Percentiles rank a stretch among this genome's conserved stretches.
Conservation (phyloP, 2,113 vertebrate genomes). For the Meleagris gallopavo region DNA sequence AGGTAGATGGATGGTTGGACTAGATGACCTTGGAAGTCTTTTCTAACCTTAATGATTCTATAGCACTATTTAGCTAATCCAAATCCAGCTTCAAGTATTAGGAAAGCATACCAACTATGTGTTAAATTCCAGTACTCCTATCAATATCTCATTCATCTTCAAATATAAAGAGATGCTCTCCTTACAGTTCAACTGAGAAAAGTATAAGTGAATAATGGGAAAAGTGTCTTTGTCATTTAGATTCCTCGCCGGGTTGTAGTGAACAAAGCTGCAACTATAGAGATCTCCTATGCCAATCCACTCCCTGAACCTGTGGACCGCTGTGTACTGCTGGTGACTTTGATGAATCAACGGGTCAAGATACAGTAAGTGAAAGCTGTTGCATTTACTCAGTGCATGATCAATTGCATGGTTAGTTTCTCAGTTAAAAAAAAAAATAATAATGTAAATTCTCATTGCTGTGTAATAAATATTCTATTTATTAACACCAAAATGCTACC, state of each 20-base stretch:
- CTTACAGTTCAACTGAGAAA: neutral
- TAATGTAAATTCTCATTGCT: neutral
- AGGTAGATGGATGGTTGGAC: too few species aligned
- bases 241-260: conserved; percentile 38
- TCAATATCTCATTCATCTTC: neutral
- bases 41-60: too few species aligned
- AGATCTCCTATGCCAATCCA: conserved; percentile 73
- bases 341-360: conserved; percentile 70
- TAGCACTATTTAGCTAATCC: neutral
- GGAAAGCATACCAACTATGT: neutral
- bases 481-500: neutral
- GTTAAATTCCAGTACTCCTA: neutral
- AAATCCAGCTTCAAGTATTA: neutral
- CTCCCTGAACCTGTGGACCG: conserved; percentile 60
- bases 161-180: neutral
- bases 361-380: conserved; percentile 65
- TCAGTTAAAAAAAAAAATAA: neutral
- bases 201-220: neutral
- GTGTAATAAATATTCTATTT: neutral
- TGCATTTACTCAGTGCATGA: neutral
- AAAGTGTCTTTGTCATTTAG: neutral
- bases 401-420: neutral
- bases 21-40: too few species aligned
- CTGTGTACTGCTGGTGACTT: conserved; percentile 76
- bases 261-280: conserved; percentile 50